Evolutionary conservation across 92 coral and sea anemone species (phyloP).

Genomic region (Porites lobata): DNA sequence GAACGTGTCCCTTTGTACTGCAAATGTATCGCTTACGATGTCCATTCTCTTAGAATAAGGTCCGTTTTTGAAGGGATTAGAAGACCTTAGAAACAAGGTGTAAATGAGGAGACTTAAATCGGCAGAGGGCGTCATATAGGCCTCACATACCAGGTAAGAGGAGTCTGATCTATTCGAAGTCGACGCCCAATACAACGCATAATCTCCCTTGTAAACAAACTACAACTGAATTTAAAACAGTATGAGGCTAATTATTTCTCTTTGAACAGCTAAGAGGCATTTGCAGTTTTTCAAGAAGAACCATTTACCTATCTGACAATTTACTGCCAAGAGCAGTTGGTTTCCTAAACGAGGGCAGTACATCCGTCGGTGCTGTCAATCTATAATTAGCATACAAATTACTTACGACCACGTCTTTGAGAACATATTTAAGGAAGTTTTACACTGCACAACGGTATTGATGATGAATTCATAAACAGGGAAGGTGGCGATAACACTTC

Average conservation of each 20-base stretch:
- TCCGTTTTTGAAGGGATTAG: neutral
- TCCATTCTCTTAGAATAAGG: neutral
- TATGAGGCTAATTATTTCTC: neutral
- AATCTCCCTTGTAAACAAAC: slow-evolving; percentile 22
- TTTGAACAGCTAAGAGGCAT: slow-evolving; percentile 7
- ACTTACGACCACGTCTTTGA: slow-evolving; percentile 35
- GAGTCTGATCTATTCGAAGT: neutral
- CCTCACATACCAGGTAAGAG: neutral
- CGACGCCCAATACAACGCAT: slow-evolving; percentile 7
- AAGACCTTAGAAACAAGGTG: neutral
- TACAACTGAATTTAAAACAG: neutral
- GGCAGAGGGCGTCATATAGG: neutral
- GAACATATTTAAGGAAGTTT: slow-evolving; percentile 14
- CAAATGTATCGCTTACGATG: neutral
- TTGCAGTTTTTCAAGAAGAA: neutral
- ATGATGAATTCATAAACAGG: slow-evolving; percentile 4
- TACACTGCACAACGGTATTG: slow-evolving; percentile 12
- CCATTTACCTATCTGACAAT: slow-evolving; percentile 6
- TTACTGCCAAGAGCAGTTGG: neutral
- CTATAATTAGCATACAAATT: slow-evolving; percentile 43
- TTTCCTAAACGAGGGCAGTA: neutral
- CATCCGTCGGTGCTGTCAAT: slow-evolving; percentile 48
- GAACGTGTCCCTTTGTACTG: neutral
- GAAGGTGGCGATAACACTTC: slow-evolving; percentile 10
- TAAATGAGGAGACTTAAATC: neutral